Evolutionary conservation across 2,113 vertebrate species (phyloP).

Genomic region (Girardinichthys multiradiatus): DNA sequence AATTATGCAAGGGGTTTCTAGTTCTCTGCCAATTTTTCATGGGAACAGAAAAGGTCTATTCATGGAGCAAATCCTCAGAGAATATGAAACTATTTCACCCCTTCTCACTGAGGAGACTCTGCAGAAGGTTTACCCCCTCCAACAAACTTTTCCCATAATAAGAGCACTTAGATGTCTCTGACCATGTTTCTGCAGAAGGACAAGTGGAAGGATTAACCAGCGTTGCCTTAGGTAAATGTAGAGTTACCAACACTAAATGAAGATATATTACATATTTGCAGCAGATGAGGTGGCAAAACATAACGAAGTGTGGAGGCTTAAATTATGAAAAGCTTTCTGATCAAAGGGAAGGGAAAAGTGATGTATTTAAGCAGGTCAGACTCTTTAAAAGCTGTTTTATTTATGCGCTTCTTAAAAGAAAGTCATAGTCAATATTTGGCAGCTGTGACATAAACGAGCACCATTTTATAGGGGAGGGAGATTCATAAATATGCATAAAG

Average conservation of each 20-base stretch:
- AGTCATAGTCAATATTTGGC: slow-evolving; percentile 87
- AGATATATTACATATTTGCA: slow-evolving; percentile 69
- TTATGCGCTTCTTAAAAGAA: slow-evolving; percentile 93
- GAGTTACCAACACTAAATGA: slow-evolving; percentile 65
- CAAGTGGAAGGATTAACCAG: slow-evolving; percentile 41
- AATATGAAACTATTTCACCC: slow-evolving; percentile 71
- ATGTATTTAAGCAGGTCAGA: slow-evolving; percentile 85
- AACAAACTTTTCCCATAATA: slow-evolving; percentile 66
- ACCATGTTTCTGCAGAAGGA: slow-evolving; percentile 43
- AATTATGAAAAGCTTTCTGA: slow-evolving; percentile 77
- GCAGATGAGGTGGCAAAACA: slow-evolving; percentile 60
- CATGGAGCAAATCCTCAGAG: slow-evolving; percentile 71
- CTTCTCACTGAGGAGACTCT: slow-evolving; percentile 74
- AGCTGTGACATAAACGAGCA: slow-evolving; percentile 96
- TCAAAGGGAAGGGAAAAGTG: slow-evolving; percentile 76
- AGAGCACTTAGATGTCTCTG: slow-evolving; percentile 53
- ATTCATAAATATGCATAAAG: slow-evolving; percentile 98
- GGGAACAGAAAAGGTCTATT: slow-evolving; percentile 63
- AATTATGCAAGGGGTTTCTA: slow-evolving; percentile 35
- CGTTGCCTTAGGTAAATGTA: slow-evolving; percentile 52
- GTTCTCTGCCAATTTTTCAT: slow-evolving; percentile 70
- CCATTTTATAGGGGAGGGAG: slow-evolving; percentile 88
- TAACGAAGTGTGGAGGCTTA: slow-evolving; percentile 62
- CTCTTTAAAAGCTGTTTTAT: slow-evolving; percentile 91
- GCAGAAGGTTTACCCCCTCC: slow-evolving; percentile 59